Conservation (phyloP, 2,797 vertebrate species). For the Melanotaenia trifasciata region DNA sequence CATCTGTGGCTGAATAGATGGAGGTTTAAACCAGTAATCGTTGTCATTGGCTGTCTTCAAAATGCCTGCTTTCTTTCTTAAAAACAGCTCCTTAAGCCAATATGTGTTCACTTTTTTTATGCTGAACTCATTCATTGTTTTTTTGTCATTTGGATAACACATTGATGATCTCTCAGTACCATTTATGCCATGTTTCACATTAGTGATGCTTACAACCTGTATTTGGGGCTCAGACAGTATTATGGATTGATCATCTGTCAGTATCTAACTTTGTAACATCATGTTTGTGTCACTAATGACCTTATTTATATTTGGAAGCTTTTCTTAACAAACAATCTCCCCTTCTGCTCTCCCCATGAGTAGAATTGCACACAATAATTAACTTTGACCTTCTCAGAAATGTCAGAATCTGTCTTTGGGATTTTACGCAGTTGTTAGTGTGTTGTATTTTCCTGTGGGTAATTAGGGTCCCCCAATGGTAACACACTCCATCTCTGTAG, state of each 20-base stretch:
- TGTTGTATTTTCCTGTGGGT: conserved; percentile 45
- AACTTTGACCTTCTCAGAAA: conserved; percentile 74
- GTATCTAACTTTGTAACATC: conserved; percentile 17
- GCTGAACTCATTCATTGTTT: not conserved
- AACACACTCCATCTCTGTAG: conserved; percentile 32
- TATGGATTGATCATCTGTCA: conserved; percentile 19
- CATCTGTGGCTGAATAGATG: not conserved
- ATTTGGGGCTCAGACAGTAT: conserved; percentile 12
- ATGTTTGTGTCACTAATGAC: conserved; percentile 17
- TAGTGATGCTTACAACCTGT: not conserved
- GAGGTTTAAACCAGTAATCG: not conserved
- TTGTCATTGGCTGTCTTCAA: not conserved
- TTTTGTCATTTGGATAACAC: not conserved
- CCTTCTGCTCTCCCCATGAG: conserved; percentile 25
- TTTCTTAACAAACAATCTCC: conserved; percentile 43
- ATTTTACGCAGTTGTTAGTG: conserved; percentile 48
- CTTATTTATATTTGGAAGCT: conserved; percentile 37
- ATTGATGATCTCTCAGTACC: not conserved
- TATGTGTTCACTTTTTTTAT: not conserved
- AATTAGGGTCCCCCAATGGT: conserved; percentile 56
- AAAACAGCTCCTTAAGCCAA: not conserved
- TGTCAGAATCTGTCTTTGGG: conserved; percentile 67
- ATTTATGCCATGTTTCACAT: not conserved
- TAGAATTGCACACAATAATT: conserved; percentile 52
- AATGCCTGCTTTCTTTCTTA: not conserved